These are phyloP conservation scores for Macrosteles quadrilineatus DNA, from an alignment of 1,140 invertebrate genomes.

Conservation along the genomic window DNA sequence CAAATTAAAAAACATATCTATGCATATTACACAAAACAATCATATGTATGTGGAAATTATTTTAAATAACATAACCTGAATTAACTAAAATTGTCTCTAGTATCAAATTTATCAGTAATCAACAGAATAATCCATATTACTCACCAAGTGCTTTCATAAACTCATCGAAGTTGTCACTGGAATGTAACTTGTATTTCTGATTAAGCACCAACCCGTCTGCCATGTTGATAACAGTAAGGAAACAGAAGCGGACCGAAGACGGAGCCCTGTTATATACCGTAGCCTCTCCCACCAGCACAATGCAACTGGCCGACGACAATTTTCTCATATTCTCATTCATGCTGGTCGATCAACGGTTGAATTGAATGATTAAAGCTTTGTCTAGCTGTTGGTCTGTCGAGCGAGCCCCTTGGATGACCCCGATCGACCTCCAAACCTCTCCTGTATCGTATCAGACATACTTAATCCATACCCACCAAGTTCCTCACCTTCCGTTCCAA, in stretches of 20 bases:
- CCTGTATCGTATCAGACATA: too few species aligned
- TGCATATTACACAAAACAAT: too few species aligned
- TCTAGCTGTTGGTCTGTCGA: conserved; percentile 2
- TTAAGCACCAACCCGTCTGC: conserved; percentile 18
- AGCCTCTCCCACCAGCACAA: conserved; percentile 17
- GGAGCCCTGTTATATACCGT: conserved; percentile 1
- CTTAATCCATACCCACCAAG: too few species aligned
- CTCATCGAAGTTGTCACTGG: conserved; percentile 84
- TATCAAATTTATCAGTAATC: too few species aligned
- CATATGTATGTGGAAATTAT: too few species aligned
- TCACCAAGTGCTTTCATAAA: conserved; percentile 78
- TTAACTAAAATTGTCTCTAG: too few species aligned
- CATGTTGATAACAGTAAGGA: not conserved
- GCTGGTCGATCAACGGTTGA: not conserved
- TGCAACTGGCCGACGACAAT: not conserved
- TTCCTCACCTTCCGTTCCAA: too few species aligned
- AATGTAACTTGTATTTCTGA: conserved; percentile 69
- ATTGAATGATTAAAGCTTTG: conserved; percentile 26
- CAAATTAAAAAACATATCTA: too few species aligned
- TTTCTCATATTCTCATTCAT: conserved; percentile 13
- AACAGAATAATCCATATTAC: too few species aligned
- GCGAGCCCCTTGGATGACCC: too few species aligned
- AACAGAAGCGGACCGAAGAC: not conserved
- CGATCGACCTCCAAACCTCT: too few species aligned
- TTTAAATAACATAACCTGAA: too few species aligned